Base-by-base conservation (phyloP, 1,140 invertebrate species). In the Macrosteles quadrilineatus region DNA sequence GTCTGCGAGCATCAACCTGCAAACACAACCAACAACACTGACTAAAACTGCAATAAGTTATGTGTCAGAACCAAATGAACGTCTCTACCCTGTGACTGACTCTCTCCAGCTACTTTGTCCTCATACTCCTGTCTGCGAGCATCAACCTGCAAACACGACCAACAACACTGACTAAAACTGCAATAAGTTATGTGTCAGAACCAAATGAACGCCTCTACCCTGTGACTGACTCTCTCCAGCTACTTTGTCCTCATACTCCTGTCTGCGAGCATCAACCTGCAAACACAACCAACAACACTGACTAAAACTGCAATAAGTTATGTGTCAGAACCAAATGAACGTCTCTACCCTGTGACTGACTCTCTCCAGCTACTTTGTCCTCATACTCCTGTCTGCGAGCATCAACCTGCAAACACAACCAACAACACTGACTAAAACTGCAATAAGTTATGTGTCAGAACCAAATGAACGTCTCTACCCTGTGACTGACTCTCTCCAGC, bases 1-100 rank as follows among this genome's bases (percentile, higher is more conserved):
- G 55, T 14, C 55, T 25, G 21, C 55, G 55, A 9, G 55, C 55
- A 2, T 59, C 55, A 14, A 59, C 55, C 55, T 59, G 32, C 14
- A 4, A 36, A 36, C 32, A 36, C 32, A 36, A 36, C 32, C 4
- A 6, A 36, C 32, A 36, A 36, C n/a, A n/a, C n/a, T n/a, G n/a
- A n/a, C n/a, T n/a, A n/a, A n/a, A n/a, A n/a, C n/a, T n/a, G n/a
- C n/a, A n/a, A n/a, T n/a, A n/a, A n/a, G n/a, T n/a, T n/a, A n/a
- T n/a, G n/a, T n/a, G n/a, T n/a, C n/a, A n/a, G n/a, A n/a, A n/a
- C 95, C 17, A 98, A 84, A 71, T 97, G 93, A 9, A 98, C 92
- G 78, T 96, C 93, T 75, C 93, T 85, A 12, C 95, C 93, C 75
- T 95, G 91, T 19, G 88, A 89, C 75, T 95, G 90, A 6, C 90